Evolutionary conservation across 2,113 vertebrate species (phyloP).

Genomic region (Rutilus rutilus): DNA sequence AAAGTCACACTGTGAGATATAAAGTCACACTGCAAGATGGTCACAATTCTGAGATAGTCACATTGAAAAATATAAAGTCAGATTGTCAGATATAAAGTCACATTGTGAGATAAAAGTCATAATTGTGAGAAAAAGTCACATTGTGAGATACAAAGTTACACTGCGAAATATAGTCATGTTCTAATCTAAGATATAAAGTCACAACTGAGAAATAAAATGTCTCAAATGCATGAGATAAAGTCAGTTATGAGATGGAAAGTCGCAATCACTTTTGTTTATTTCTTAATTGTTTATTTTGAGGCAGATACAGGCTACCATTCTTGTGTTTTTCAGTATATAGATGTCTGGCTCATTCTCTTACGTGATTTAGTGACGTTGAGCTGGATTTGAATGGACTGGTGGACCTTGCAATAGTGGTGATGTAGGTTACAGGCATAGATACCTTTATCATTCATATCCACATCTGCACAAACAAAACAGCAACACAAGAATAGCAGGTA

Average conservation of each 20-base stretch:
- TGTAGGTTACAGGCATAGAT: conserved; percentile 93
- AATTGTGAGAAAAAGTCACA: too few species aligned
- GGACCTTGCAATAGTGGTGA: conserved; percentile 94
- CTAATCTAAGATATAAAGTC: not conserved
- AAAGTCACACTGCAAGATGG: not conserved
- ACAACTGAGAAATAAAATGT: not conserved
- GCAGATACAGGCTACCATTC: not conserved
- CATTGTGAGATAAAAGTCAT: not conserved
- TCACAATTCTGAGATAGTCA: too few species aligned
- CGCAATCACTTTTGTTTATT: not conserved
- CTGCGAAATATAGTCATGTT: too few species aligned
- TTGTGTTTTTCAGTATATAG: not conserved
- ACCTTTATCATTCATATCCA: conserved; percentile 80
- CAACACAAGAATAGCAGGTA: not conserved
- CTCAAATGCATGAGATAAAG: not conserved
- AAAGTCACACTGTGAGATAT: not conserved
- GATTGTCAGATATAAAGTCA: not conserved
- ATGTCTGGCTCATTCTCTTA: conserved; percentile 62
- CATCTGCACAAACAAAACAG: conserved; percentile 66
- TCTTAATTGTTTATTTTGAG: not conserved
- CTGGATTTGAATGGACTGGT: conserved; percentile 84
- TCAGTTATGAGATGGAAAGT: not conserved
- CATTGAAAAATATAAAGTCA: too few species aligned
- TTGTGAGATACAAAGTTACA: too few species aligned
- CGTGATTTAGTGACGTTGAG: conserved; percentile 84